Percentiles rank a stretch among this genome's conserved stretches.
These are phyloP conservation scores for Chionis minor DNA, from an alignment of 2,113 vertebrate species.

Conservation along the genomic window DNA sequence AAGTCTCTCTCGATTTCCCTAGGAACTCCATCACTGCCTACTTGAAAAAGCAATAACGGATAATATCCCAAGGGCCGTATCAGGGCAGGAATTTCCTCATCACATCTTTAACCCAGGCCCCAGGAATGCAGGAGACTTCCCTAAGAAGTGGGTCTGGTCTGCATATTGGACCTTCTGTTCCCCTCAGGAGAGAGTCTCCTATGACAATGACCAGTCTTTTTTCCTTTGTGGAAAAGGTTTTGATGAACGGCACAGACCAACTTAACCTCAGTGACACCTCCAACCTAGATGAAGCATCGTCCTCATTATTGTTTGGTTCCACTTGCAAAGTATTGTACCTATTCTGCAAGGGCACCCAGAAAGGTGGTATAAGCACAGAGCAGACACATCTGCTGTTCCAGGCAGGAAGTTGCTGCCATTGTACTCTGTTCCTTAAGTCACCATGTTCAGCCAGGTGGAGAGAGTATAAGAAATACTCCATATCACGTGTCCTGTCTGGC, in stretches of 20 bases:
- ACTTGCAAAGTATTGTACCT: neutral
- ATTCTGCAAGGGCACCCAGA: neutral
- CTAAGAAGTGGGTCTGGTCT: neutral
- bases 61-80: neutral
- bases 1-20: neutral
- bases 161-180: too few species aligned
- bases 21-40: accelerated
- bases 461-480: neutral
- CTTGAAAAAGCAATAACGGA: neutral
- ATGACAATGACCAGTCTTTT: neutral
- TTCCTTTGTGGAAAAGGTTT: neutral
- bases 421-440: neutral
- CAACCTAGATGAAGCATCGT: neutral
- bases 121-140: neutral
- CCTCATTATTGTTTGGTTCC: neutral
- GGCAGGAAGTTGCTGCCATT: neutral
- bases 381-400: accelerated
- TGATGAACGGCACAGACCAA: neutral
- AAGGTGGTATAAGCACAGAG: neutral
- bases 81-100: neutral
- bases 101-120: neutral
- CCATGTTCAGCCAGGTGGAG: neutral
- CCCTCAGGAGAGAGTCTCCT: neutral
- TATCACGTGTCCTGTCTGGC: neutral
- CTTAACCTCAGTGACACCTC: neutral